phyloP scores from a whole-genome alignment of 2,797 vertebrate genomes.

The Otolemur crassicaudatus region DNA sequence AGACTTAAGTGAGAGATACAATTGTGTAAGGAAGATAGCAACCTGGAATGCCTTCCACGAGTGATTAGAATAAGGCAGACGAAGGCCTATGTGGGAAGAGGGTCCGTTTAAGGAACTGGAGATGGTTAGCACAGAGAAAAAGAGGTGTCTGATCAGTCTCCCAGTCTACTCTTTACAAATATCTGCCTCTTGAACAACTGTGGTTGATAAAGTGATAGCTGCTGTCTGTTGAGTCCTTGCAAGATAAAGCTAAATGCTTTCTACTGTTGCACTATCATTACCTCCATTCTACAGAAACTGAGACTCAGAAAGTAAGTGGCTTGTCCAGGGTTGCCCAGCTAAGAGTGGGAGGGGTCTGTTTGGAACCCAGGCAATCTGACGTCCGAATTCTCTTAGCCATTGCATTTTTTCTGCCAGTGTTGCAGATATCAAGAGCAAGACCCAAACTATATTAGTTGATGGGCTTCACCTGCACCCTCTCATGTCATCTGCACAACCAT shows the following conservation, averaged over 20 bases:
- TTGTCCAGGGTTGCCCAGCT: neutral
- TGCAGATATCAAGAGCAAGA: neutral
- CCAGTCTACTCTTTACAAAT: neutral
- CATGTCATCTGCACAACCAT: neutral
- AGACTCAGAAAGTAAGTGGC: neutral
- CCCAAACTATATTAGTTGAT: neutral
- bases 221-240: neutral
- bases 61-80: neutral
- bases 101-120: neutral
- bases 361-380: neutral
- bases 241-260: neutral
- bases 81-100: neutral
- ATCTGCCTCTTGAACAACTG: neutral
- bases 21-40: neutral
- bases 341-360: neutral
- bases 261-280: neutral
- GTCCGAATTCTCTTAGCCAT: neutral
- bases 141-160: neutral
- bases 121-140: neutral
- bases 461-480: neutral
- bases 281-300: neutral
- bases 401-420: neutral
- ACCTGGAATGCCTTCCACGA: neutral
- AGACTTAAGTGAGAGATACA: neutral
- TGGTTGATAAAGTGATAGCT: neutral